Evolutionary conservation across 1,140 invertebrate genomes (phyloP).

Genomic region (Hestina assimilis): DNA sequence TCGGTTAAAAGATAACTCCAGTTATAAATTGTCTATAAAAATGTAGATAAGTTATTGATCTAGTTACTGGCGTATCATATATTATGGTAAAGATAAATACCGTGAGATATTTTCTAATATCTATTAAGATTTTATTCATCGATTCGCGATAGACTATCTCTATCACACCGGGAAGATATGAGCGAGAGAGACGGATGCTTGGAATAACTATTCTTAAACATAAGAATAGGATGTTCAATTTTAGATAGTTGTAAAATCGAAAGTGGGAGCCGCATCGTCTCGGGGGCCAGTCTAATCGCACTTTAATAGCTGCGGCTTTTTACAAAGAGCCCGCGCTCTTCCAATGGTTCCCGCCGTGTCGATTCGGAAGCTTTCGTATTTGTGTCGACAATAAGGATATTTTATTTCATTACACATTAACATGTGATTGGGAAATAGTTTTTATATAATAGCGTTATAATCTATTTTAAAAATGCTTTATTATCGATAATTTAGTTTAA

Average conservation of each 20-base stretch:
- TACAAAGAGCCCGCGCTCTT: slow-evolving; percentile 43
- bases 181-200: neutral
- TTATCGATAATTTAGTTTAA: too few relatives aligned
- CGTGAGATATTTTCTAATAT: neutral
- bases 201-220: neutral
- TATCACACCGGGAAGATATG: neutral
- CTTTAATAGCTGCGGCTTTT: slow-evolving; percentile 68
- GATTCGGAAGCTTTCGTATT: slow-evolving; percentile 24
- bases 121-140: neutral
- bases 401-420: neutral
- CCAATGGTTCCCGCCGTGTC: slow-evolving; percentile 35
- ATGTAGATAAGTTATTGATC: neutral
- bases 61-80: neutral
- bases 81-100: slow-evolving; percentile 1
- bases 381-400: slow-evolving; percentile 1
- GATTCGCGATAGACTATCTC: slow-evolving; percentile 5
- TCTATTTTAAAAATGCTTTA: too few relatives aligned
- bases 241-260: slow-evolving; percentile 70
- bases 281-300: slow-evolving; percentile 54
- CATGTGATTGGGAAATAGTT: too few relatives aligned
- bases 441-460: too few relatives aligned
- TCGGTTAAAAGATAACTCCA: too few relatives aligned
- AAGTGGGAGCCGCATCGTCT: slow-evolving; percentile 65
- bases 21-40: too few relatives aligned
- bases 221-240: slow-evolving; percentile 38